Percentiles rank a stretch among this genome's conserved stretches.
These are phyloP conservation scores for Octomys mimax DNA, from an alignment of 2,797 vertebrate species.

Conservation along the genomic window DNA sequence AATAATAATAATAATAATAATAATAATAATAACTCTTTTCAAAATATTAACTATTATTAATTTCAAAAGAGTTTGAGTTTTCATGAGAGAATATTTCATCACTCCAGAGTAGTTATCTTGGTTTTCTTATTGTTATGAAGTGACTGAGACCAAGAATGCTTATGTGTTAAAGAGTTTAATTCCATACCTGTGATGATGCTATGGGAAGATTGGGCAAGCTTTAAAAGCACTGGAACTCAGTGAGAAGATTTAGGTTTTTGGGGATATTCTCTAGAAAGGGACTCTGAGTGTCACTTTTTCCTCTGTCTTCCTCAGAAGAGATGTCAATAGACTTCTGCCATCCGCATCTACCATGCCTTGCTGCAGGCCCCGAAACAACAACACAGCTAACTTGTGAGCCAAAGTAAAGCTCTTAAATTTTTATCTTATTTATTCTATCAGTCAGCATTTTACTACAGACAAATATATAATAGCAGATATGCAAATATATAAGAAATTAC, in stretches of 20 bases:
- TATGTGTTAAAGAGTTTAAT: not conserved
- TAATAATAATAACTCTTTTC: not conserved
- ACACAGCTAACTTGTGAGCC: not conserved
- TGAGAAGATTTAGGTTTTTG: not conserved
- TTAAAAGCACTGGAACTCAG: no score
- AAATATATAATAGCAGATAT: no score
- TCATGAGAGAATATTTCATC: not conserved
- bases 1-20: no score
- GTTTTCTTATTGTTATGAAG: not conserved
- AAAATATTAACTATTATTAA: not conserved
- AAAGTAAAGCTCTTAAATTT: not conserved
- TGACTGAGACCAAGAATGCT: not conserved
- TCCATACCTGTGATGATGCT: no score
- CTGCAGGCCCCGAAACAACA: not conserved
- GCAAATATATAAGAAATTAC: no score
- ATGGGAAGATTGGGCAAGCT: not conserved
- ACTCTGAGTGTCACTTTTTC: rapidly evolving
- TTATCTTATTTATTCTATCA: not conserved
- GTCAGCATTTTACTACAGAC: no score
- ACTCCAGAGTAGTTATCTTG: not conserved
- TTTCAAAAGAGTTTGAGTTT: not conserved
- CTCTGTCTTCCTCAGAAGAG: not conserved
- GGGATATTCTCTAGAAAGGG: no score
- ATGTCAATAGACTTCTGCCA: not conserved
- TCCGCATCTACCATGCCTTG: rapidly evolving